Conservation (phyloP, 1,140 invertebrate genomes). For the Ephestia elutella region DNA sequence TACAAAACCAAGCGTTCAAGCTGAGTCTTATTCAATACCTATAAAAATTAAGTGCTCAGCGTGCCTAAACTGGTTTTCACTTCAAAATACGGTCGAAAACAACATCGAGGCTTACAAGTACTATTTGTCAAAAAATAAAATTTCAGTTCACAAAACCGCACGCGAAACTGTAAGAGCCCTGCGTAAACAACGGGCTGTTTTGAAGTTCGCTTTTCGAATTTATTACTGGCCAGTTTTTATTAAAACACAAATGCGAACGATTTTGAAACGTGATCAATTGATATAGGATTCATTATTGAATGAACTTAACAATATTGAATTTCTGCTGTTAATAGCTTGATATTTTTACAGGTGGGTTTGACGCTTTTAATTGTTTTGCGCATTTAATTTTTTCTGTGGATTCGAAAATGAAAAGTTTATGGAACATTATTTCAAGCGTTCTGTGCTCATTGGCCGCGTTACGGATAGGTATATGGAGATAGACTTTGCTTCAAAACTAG, state of each 20-base stretch:
- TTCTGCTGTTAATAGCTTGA: not conserved
- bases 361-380: constrained; percentile 3
- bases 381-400: not conserved
- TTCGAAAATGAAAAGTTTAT: not conserved
- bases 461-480: too few relatives aligned
- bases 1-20: too few relatives aligned
- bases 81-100: not conserved
- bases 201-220: not conserved
- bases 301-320: not conserved
- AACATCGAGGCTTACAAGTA: not conserved
- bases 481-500: too few relatives aligned
- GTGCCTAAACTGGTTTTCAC: too few relatives aligned
- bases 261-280: not conserved
- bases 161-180: not conserved
- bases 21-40: too few relatives aligned
- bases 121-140: not conserved
- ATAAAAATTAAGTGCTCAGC: too few relatives aligned
- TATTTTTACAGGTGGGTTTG: constrained; percentile 1
- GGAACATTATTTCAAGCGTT: too few relatives aligned
- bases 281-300: not conserved
- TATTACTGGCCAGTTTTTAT: not conserved
- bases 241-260: not conserved
- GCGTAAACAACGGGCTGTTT: not conserved
- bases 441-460: too few relatives aligned
- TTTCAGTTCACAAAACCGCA: not conserved